Base-by-base conservation (phyloP, 2,113 vertebrate species). In the Ictalurus punctatus region DNA sequence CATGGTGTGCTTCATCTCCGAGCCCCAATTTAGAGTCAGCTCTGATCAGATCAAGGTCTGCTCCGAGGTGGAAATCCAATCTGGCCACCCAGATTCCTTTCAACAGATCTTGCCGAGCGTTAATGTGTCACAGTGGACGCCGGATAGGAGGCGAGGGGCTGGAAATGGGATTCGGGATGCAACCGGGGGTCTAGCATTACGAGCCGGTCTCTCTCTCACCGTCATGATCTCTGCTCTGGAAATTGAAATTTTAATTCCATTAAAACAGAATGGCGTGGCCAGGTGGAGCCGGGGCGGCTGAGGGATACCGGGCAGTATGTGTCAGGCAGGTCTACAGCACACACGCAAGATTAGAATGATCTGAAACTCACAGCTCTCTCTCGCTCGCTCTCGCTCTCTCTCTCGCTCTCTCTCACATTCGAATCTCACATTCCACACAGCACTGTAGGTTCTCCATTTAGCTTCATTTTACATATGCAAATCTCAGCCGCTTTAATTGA, bases 191-290 rank as follows among this genome's bases (percentile, higher is more conserved):
- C 17, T 59, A 86, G 73, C 89, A 83, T 82, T 56, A 65, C 12
- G 1, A 82, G 17, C 30, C 44, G 34, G 19, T 12, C 87, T 82
- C 69, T 82, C 74, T 54, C 69, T 61, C 69, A 17, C 76, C 67
- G 19, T 80, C 82, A 69, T 44, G 63, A 86, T 87, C 78, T 89
- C 89, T 84, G 23, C 71, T 78, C 90, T 67, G 85, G 65, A 87
- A 89, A 92, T 91, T 89, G 89, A 90, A 84, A 89, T 91, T 92
- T 91, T 92, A 92, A 92, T 91, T 90, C 83, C 82, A 92, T 92
- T 92, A 90, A 90, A 88, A 67, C 54, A 79, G 86, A 83, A 69
- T 85, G 73, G 58, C 78, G 82, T 84, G 73, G 69, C 83, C 83
- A 88, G 87, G 90, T 91, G 85, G 90, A 89, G 91, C 87, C 58